These are phyloP conservation scores for Disparrhopalites patrizii DNA, from an alignment of 2,888 invertebrate species.

Conservation along the genomic window DNA sequence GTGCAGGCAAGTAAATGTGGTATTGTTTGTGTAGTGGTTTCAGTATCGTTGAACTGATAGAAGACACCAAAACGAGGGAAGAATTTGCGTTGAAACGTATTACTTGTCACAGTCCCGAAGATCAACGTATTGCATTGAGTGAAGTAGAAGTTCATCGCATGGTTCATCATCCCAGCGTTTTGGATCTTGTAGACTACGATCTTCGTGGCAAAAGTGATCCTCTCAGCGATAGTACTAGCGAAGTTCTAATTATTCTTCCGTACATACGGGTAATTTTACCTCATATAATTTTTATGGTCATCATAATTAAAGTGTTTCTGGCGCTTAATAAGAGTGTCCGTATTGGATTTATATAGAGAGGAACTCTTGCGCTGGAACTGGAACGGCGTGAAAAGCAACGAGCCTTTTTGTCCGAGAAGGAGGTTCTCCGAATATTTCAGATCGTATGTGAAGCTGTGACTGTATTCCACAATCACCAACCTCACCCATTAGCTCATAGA, in stretches of 20 bases:
- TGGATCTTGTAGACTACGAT: constrained; percentile 66
- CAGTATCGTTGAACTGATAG: constrained; percentile 72
- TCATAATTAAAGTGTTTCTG: neutral
- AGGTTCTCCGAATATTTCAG: constrained; percentile 65
- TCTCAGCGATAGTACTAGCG: constrained; percentile 64
- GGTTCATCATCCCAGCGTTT: constrained; percentile 68
- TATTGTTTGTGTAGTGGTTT: constrained; percentile 66
- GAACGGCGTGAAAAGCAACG: constrained; percentile 59
- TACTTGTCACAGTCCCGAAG: constrained; percentile 71
- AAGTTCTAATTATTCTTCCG: constrained; percentile 69
- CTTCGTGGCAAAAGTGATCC: constrained; percentile 62
- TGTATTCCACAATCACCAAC: constrained; percentile 68
- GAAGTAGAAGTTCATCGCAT: constrained; percentile 71
- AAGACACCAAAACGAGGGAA: constrained; percentile 63
- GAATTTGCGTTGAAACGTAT: constrained; percentile 74
- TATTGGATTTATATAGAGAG: constrained; percentile 56
- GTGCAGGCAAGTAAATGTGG: too few species aligned
- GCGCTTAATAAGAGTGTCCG: neutral
- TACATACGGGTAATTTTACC: constrained; percentile 60
- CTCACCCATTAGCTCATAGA: constrained; percentile 72
- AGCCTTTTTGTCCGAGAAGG: constrained; percentile 62
- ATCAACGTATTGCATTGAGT: constrained; percentile 60
- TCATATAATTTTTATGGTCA: neutral
- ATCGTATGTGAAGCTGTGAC: constrained; percentile 71
- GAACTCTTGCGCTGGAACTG: constrained; percentile 68